Evolutionary conservation across 2,113 vertebrate species (phyloP).

Genomic region (Puffinus mauretanicus): DNA sequence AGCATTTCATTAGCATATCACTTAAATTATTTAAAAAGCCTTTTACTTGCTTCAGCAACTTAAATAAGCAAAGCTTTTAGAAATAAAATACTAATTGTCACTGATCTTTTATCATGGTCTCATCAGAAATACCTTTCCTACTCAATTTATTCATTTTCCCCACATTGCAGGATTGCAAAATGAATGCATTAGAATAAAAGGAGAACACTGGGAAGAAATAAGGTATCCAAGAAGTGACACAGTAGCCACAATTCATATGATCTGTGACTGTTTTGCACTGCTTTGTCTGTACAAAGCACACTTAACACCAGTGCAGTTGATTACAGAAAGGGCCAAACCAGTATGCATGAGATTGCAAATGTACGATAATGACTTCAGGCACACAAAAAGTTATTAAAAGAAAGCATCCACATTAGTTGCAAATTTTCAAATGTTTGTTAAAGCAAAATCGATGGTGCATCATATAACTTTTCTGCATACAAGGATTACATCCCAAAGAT

Average conservation of each 20-base stretch:
- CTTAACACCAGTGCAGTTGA: not conserved
- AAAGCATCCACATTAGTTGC: not conserved
- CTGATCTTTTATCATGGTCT: not conserved
- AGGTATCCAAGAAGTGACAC: not conserved
- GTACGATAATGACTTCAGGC: not conserved
- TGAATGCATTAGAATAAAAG: not conserved
- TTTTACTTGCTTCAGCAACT: not conserved
- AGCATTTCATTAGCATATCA: not conserved
- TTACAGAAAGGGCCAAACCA: not conserved
- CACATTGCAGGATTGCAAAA: not conserved
- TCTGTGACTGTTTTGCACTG: not conserved
- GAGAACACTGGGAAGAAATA: not conserved
- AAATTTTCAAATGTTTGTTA: not conserved
- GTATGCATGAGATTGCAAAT: not conserved
- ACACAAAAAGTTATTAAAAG: not conserved
- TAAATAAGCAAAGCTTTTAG: not conserved
- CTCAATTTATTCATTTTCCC: not conserved
- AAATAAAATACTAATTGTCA: not conserved
- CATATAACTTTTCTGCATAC: not conserved
- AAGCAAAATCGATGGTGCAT: not conserved
- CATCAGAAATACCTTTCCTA: not conserved
- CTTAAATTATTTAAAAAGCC: not conserved
- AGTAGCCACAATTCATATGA: not conserved
- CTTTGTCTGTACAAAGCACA: not conserved
- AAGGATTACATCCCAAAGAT: not conserved